These are phyloP conservation scores for Lutjanus campechanus DNA, from an alignment of 2,797 vertebrate species.

Conservation along the genomic window DNA sequence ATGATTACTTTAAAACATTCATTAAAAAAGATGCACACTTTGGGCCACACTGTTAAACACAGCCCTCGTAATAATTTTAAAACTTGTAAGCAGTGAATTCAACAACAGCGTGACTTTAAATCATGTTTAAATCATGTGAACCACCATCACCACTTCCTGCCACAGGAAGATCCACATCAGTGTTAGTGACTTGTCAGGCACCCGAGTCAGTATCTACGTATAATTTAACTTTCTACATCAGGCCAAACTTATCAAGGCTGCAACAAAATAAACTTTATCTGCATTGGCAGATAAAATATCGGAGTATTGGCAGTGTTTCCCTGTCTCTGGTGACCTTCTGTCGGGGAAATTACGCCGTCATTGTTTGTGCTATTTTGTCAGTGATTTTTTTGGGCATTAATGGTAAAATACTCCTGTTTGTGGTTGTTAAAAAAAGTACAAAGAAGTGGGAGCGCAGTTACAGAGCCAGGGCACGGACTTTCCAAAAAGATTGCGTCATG, in stretches of 20 bases:
- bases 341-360: neutral
- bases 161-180: neutral
- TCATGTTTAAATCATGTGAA: too few relatives aligned
- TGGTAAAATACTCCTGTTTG: neutral
- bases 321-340: neutral
- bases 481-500: neutral
- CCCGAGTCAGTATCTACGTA: too few relatives aligned
- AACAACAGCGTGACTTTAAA: too few relatives aligned
- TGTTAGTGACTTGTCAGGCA: neutral
- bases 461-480: fast-evolving
- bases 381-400: too few relatives aligned
- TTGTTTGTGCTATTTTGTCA: too few relatives aligned
- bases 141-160: neutral
- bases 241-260: too few relatives aligned
- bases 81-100: too few relatives aligned
- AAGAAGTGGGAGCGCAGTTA: fast-evolving
- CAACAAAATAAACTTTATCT: neutral
- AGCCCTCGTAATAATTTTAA: too few relatives aligned
- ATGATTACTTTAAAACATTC: too few relatives aligned
- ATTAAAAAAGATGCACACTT: too few relatives aligned
- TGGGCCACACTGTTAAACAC: too few relatives aligned
- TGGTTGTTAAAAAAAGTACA: neutral
- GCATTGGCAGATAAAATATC: too few relatives aligned
- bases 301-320: neutral
- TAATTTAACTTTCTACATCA: neutral